Evolutionary conservation across 2,888 invertebrate species (phyloP).

Genomic region (Plagodis pulveraria): DNA sequence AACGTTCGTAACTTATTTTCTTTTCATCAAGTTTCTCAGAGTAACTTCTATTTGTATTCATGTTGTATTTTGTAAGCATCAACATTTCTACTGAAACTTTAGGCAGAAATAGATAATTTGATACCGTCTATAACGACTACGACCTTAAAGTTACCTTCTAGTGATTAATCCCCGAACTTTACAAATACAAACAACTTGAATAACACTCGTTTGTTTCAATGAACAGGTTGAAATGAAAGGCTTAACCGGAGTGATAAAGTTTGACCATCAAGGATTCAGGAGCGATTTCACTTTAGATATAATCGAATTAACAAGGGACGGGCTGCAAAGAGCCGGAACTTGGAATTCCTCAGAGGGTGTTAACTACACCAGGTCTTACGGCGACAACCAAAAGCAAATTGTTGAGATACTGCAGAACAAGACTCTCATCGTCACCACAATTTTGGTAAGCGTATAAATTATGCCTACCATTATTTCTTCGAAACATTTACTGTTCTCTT

Average conservation of each 20-base stretch:
- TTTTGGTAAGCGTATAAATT: slow-evolving; percentile 87
- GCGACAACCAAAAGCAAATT: slow-evolving; percentile 94
- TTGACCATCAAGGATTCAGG: slow-evolving; percentile 97
- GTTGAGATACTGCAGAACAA: slow-evolving; percentile 96
- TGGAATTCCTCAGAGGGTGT: slow-evolving; percentile 96
- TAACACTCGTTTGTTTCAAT: slow-evolving; percentile 52
- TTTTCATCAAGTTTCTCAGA: slow-evolving; percentile 7
- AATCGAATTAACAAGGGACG: slow-evolving; percentile 94
- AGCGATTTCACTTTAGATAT: slow-evolving; percentile 96
- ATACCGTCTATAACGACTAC: slow-evolving; percentile 18
- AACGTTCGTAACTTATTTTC: slow-evolving; percentile 14
- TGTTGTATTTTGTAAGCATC: slow-evolving; percentile 6
- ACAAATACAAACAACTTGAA: slow-evolving; percentile 41
- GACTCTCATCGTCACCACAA: slow-evolving; percentile 95
- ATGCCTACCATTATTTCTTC: slow-evolving; percentile 51
- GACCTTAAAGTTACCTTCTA: slow-evolving; percentile 28
- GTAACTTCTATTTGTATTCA: background rate
- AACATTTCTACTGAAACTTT: slow-evolving; percentile 1
- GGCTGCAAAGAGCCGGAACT: slow-evolving; percentile 93
- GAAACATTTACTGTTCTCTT: slow-evolving; percentile 57
- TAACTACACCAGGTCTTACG: slow-evolving; percentile 94
- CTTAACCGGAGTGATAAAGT: slow-evolving; percentile 96
- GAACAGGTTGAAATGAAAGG: slow-evolving; percentile 95
- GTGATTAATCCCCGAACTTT: slow-evolving; percentile 34
- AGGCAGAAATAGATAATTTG: slow-evolving; percentile 19